Evolutionary conservation across 35 echinoderm and acorn worm genomes (phyloP), one percentile per base, ranked within the genome.

Genomic region (Stichopus chloronotus): DNA sequence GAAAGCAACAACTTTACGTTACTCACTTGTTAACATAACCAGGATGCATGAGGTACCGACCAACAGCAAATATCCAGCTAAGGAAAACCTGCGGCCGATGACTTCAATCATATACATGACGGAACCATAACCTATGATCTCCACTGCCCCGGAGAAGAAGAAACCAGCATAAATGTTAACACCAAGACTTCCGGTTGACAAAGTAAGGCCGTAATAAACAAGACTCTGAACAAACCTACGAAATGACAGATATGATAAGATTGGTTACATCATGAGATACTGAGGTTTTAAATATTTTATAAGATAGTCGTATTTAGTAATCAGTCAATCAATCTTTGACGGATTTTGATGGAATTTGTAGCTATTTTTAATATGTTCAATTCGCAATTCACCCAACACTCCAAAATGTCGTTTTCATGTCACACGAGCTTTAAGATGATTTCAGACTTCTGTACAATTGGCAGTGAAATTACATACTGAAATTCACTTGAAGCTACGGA

Each of bases 191-290:
- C 24, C 53, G 9, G 90, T 91, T 7, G 17, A 59, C 23, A 91
- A 59, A 14, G 63, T 79, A 4, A 91, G 72, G 5, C 90, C 90
- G 72, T 79, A 91, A 52, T 91, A 91, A n/a, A 91, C 63, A 25
- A 91, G 43, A 72, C 90, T 91, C n/a, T 79, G 72, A 57, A 81
- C 77, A 59, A 78, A 91, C 90, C 90, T 91, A 25, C 8, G 9
- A 21, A 63, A 58, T 88, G 10, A 89, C 81, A 58, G 57, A 84
- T 17, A 5, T 58, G 1, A 72, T n/a, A n/a, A n/a, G n/a, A n/a
- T n/a, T n/a, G n/a, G n/a, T n/a, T n/a, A n/a, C n/a, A n/a, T n/a
- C n/a, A n/a, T n/a, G n/a, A n/a, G n/a, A n/a, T n/a, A n/a, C n/a
- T n/a, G n/a, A n/a, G n/a, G n/a, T n/a, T n/a, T n/a, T n/a, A n/a